Evolutionary conservation across 1,140 invertebrate genomes (phyloP), one percentile per base, ranked within the genome.

Genomic region (Penaeus vannamei): DNA sequence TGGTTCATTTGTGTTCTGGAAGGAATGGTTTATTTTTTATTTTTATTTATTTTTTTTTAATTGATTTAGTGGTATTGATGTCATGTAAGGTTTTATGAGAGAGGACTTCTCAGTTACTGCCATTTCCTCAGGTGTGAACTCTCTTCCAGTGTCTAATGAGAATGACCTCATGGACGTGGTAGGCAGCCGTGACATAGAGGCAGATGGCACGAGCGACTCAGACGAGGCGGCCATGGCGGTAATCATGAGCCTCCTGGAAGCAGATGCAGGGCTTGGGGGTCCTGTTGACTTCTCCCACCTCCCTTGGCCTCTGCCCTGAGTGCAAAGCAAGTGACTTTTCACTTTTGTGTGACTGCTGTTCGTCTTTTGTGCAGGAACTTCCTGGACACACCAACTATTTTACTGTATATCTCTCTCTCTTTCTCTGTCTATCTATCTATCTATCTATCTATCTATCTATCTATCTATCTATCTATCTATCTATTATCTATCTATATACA

Each of bases 201-300:
- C 76, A 8, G 90, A 90, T n/a, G 90, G 90, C 17, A 90, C 91
- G n/a, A 91, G 91, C 32, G 91, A 91, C 89, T 91, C 91, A 92
- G 97, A 97, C 91, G 97, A 98, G 92, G 97, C 97, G 29, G 96
- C 97, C 2, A 97, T 98, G 96, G 97, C 97, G 12, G 96, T 98
- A 53, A 97, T 98, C 89, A 98, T 98, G 97, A 97, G 96, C 93
- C 94, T 98, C 23, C 93, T 98, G 60, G 97, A 98, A 93, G 97
- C 96, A 5, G 96, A 96, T 93, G 95, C 95, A 20, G 95, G 95
- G 2, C 93, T 96, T 29, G 95, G 95, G 19, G 95, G 95, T n/a
- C 95, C 96, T 1, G 96, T 97, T 20, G 97, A 98, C 93, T 97
- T 97, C 93, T 96, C 96, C 7, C 96, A 96, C 36, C 93, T 98